Evolutionary conservation across 2,797 vertebrate species (phyloP), one percentile per base, ranked within the genome.

Genomic region (Kryptolebias ocellatus): DNA sequence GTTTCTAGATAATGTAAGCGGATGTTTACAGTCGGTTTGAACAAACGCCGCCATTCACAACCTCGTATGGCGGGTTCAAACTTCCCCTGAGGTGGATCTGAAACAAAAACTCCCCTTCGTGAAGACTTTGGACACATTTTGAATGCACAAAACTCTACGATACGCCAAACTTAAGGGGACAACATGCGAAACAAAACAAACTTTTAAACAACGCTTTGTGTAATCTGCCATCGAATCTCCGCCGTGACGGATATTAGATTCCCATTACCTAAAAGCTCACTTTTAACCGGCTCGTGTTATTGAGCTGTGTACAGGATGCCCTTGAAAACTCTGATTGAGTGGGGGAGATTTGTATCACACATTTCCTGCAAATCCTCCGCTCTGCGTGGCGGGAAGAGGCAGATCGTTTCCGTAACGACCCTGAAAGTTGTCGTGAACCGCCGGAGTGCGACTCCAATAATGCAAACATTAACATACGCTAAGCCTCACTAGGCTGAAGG

Each of bases 311-410:
- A 11, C 4, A 45, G 28, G 24, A 24, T 76, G 87, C 54, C 85
- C 83, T 89, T 89, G 82, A 84, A 67, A 79, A 71, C 60, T 24
- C 74, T 68, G 56, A 76, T 50, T 71, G 73, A 85, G 80, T 80
- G 72, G 74, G 20, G 83, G 76, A 67, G 63, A 87, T 79, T 72
- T 5, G 12, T 69, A 86, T 80, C 71, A 78, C 81, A 78, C 62
- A 75, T 87, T 80, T 85, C 72, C 69, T 72, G 87, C 83, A 74
- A 90, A 85, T 29, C 67, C 65, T 56, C 27, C 45, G 77, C 87
- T 78, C 79, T 64, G 49, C 80, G 74, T 80, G 58, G 49, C 59
- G 67, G 71, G 64, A 78, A 67, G 72, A 80, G 80, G 72, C 83
- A 76, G 79, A 64, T 81, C 5, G 81, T 61, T 88, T 87, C 76